Evolutionary conservation across 1,140 invertebrate species (phyloP).

Genomic region (Elysia chlorotica): DNA sequence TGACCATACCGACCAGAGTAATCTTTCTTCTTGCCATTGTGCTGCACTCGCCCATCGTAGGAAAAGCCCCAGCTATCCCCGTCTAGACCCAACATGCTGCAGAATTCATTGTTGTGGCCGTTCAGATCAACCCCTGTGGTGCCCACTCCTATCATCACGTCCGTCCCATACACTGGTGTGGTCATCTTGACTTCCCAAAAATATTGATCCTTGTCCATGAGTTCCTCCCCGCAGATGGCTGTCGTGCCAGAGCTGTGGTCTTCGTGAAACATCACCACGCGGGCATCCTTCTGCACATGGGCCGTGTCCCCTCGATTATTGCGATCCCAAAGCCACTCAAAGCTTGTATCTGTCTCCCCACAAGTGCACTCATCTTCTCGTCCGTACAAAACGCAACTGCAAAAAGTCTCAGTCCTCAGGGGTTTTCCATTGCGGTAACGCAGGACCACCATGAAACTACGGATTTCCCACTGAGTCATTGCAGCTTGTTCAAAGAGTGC

Average conservation of each 20-base stretch:
- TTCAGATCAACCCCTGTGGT: constrained; percentile 71
- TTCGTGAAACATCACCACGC: constrained; percentile 74
- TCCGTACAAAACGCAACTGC: constrained; percentile 10
- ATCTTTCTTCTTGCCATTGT: constrained; percentile 64
- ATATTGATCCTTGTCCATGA: constrained; percentile 72
- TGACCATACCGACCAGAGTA: constrained; percentile 67
- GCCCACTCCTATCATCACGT: constrained; percentile 84
- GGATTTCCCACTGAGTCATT: constrained; percentile 9
- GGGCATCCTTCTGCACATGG: constrained; percentile 62
- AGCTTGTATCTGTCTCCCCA: constrained; percentile 17
- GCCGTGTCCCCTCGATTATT: not conserved
- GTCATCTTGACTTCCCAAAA: constrained; percentile 87
- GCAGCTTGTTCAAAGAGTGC: constrained; percentile 11
- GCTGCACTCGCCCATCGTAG: constrained; percentile 74
- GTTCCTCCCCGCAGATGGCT: constrained; percentile 70
- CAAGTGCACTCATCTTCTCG: constrained; percentile 12
- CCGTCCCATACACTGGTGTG: constrained; percentile 79
- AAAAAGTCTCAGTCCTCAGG: constrained; percentile 6
- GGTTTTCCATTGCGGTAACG: constrained; percentile 1
- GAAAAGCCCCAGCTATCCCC: constrained; percentile 81
- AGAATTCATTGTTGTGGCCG: constrained; percentile 68
- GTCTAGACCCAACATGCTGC: constrained; percentile 75
- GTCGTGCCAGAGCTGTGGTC: constrained; percentile 78
- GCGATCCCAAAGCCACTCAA: constrained; percentile 20
- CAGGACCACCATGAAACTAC: constrained; percentile 12